These are phyloP conservation scores for Lanius collurio DNA, from an alignment of 2,113 vertebrate genomes.

Conservation along the genomic window DNA sequence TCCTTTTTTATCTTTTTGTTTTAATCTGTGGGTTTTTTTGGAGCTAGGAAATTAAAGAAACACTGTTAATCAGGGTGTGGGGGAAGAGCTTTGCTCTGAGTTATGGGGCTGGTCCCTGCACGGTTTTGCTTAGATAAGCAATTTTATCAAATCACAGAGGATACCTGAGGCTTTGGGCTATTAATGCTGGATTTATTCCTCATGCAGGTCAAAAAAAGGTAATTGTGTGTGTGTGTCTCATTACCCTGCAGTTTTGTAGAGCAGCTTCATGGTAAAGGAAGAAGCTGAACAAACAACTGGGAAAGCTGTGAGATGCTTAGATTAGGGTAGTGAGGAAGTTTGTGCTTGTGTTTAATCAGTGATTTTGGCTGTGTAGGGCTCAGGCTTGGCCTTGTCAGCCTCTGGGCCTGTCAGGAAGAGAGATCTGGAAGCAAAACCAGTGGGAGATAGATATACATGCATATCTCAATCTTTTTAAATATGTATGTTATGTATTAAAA, in stretches of 20 bases:
- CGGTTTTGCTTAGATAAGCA: constrained; percentile 1
- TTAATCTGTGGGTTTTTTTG: not conserved
- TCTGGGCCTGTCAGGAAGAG: not conserved
- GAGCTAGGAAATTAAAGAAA: not conserved
- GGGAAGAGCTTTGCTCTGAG: not conserved
- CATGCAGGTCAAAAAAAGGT: not conserved
- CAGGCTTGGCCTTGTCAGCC: not conserved
- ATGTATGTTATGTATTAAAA: not conserved
- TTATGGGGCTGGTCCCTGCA: not conserved
- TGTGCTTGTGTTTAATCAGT: not conserved
- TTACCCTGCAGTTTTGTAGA: not conserved
- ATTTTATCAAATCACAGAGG: not conserved
- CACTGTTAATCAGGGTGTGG: not conserved
- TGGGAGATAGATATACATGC: not conserved
- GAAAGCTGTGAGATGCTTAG: not conserved
- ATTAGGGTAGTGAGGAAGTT: constrained; percentile 8
- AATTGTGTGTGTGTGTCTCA: not conserved
- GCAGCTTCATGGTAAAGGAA: not conserved
- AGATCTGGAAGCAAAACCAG: not conserved
- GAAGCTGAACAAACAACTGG: constrained; percentile 47
- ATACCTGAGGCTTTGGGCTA: not conserved
- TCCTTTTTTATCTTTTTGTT: not conserved
- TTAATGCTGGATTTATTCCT: not conserved
- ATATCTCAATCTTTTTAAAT: not conserved
- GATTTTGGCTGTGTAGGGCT: not conserved